Evolutionary conservation across 2,797 vertebrate genomes (phyloP).

Genomic region (Artibeus lituratus): DNA sequence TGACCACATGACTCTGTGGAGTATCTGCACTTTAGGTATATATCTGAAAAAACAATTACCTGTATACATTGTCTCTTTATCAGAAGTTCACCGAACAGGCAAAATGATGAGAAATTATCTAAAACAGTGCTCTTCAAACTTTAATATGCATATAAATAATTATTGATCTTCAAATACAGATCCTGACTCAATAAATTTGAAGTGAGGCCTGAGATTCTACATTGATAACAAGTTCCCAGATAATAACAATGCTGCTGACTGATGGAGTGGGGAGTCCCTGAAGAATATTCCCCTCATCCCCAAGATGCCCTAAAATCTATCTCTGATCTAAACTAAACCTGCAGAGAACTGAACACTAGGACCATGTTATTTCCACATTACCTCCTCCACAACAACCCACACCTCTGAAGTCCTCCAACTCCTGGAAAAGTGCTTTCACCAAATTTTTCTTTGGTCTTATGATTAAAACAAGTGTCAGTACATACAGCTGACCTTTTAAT

Average conservation of each 20-base stretch:
- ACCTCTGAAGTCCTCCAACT: background rate
- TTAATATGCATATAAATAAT: background rate
- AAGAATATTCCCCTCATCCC: background rate
- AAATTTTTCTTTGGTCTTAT: background rate
- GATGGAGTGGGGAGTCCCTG: background rate
- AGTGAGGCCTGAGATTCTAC: background rate
- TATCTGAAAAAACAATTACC: background rate
- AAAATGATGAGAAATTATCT: background rate
- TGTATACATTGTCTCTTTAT: background rate
- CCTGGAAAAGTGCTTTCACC: background rate
- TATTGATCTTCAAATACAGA: background rate
- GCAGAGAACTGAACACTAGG: background rate
- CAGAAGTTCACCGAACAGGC: background rate
- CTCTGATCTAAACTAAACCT: background rate
- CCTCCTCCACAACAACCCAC: background rate
- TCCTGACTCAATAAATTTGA: background rate
- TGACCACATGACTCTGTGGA: background rate
- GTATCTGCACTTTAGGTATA: background rate
- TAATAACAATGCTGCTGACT: background rate
- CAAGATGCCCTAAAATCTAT: background rate
- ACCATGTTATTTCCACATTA: background rate
- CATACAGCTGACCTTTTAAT: too few species aligned
- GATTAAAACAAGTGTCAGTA: background rate
- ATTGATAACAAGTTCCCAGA: background rate
- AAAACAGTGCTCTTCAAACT: conserved; percentile 5